These are phyloP conservation scores for Colossoma macropomum DNA, from an alignment of 2,113 vertebrate species.

Conservation along the genomic window DNA sequence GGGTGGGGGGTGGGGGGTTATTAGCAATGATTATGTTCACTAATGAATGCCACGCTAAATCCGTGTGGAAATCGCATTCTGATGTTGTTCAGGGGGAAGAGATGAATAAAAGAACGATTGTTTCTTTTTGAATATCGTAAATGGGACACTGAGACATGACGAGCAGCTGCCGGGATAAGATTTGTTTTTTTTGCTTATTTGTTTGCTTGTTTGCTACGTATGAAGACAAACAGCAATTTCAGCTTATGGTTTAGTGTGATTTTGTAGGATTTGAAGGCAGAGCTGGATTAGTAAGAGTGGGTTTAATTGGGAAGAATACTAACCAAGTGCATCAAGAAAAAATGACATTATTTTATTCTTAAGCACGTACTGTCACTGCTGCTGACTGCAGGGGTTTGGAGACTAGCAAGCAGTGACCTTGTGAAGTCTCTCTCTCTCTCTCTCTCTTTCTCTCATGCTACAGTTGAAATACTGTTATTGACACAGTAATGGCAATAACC, in stretches of 20 bases:
- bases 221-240: background rate
- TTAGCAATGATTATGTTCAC: conserved; percentile 4
- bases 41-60: conserved; percentile 10
- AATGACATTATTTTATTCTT: background rate
- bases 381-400: conserved; percentile 1
- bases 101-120: background rate
- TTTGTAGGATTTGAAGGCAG: background rate
- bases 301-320: background rate
- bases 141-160: background rate
- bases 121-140: background rate
- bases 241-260: background rate
- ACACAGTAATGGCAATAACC: conserved; percentile 17
- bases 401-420: conserved; percentile 21
- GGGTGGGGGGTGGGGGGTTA: background rate
- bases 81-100: background rate
- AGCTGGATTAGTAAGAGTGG: background rate
- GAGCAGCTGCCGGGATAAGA: background rate
- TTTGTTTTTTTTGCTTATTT: background rate
- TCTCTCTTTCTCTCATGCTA: background rate
- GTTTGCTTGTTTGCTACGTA: background rate
- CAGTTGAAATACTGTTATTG: conserved; percentile 46
- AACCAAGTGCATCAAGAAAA: background rate
- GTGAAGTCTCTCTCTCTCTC: conserved; percentile 15
- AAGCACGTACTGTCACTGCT: conserved; percentile 14
- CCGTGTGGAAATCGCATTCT: conserved; percentile 16